phyloP scores from a whole-genome alignment of 1,140 invertebrate genomes.

The Lordiphosa clarofinis region DNA sequence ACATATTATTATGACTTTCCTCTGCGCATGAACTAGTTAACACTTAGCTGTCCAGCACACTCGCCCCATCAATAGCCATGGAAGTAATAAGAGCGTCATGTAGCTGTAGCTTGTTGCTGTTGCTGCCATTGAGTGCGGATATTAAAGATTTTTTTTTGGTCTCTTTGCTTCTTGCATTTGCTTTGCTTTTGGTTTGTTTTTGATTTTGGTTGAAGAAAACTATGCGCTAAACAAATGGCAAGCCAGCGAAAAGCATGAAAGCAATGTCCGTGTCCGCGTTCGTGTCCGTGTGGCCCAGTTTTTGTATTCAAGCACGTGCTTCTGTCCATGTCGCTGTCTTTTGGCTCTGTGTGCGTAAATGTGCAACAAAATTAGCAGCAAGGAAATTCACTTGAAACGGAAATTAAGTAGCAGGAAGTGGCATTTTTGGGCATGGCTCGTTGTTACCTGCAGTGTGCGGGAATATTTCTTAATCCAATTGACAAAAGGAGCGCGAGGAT shows the following conservation, averaged over 20 bases:
- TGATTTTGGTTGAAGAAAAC: slow-evolving; percentile 37
- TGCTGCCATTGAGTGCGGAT: slow-evolving; percentile 53
- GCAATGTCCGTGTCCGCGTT: slow-evolving; percentile 24
- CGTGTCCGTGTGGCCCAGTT: slow-evolving; percentile 21
- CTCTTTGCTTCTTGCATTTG: slow-evolving; percentile 34
- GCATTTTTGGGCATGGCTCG: slow-evolving; percentile 44
- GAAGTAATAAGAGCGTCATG: slow-evolving; percentile 37
- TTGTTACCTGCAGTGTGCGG: slow-evolving; percentile 32
- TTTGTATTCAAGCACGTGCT: slow-evolving; percentile 35
- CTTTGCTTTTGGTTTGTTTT: slow-evolving; percentile 21
- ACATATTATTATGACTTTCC: too few relatives aligned
- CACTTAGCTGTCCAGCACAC: neutral
- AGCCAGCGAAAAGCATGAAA: slow-evolving; percentile 48
- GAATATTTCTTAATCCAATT: neutral
- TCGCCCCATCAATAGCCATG: slow-evolving; percentile 62
- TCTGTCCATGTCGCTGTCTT: slow-evolving; percentile 4
- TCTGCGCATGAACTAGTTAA: too few relatives aligned
- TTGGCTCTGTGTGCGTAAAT: slow-evolving; percentile 16
- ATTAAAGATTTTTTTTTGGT: slow-evolving; percentile 40
- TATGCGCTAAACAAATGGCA: slow-evolving; percentile 51
- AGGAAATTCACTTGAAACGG: slow-evolving; percentile 73
- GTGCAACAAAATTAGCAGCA: slow-evolving; percentile 68
- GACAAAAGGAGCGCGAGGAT: too few relatives aligned
- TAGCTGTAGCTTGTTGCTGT: slow-evolving; percentile 35
- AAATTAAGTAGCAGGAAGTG: slow-evolving; percentile 70